Evolutionary conservation across 1,140 invertebrate genomes (phyloP).

Genomic region (Orius laevigatus): DNA sequence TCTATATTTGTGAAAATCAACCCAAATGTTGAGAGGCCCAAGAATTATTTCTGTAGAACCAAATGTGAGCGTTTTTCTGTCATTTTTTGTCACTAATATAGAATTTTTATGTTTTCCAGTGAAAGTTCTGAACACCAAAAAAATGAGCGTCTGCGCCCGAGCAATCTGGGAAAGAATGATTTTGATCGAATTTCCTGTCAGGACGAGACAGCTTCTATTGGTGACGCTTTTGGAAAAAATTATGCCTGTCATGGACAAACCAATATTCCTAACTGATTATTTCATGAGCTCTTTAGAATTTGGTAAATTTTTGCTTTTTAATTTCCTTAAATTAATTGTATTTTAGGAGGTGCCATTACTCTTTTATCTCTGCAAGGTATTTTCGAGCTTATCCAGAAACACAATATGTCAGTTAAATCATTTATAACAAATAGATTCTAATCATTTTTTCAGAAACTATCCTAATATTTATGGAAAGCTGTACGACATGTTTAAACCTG

Average conservation of each 20-base stretch:
- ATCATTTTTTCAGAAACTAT: slow-evolving; percentile 54
- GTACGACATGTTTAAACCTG: slow-evolving; percentile 79
- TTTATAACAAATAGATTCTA: slow-evolving; percentile 7
- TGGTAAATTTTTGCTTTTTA: slow-evolving; percentile 32
- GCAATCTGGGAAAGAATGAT: neutral
- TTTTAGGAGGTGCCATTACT: slow-evolving; percentile 63
- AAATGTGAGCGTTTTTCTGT: too few species aligned
- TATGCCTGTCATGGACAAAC: slow-evolving; percentile 62
- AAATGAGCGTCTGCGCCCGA: neutral
- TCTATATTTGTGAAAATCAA: too few species aligned
- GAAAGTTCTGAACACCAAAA: slow-evolving; percentile 39
- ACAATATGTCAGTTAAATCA: slow-evolving; percentile 56
- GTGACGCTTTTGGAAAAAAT: slow-evolving; percentile 67
- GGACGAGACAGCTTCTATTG: slow-evolving; percentile 50
- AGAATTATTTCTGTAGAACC: neutral
- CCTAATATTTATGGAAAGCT: slow-evolving; percentile 88
- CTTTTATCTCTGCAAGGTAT: slow-evolving; percentile 85
- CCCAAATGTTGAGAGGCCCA: neutral
- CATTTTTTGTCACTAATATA: too few species aligned
- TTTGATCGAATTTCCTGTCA: neutral
- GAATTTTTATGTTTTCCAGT: slow-evolving; percentile 48
- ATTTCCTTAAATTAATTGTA: slow-evolving; percentile 1
- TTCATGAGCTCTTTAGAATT: slow-evolving; percentile 75
- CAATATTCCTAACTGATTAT: slow-evolving; percentile 78
- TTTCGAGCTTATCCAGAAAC: slow-evolving; percentile 72